phyloP scores from a whole-genome alignment of 2,888 invertebrate species.

The Cephus rjabovi region DNA sequence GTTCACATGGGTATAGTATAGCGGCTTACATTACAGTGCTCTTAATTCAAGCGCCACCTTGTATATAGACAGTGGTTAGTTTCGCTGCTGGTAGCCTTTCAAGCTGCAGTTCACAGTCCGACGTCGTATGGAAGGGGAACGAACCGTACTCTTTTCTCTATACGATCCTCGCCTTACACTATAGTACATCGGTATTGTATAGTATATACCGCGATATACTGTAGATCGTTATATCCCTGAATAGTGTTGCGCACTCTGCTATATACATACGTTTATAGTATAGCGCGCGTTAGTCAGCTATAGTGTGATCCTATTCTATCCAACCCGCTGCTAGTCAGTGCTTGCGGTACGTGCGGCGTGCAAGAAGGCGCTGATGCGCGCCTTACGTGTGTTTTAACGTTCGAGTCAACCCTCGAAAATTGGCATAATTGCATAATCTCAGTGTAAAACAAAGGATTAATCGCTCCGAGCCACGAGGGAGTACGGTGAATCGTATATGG shows the following conservation, averaged over 20 bases:
- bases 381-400: not conserved
- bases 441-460: not conserved
- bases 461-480: not conserved
- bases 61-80: conserved; percentile 13
- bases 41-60: not conserved
- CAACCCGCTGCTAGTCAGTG: conserved; percentile 29
- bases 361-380: not conserved
- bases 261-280: conserved; percentile 11
- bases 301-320: conserved; percentile 31
- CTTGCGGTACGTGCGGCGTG: conserved; percentile 30
- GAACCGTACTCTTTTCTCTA: conserved; percentile 29
- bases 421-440: not conserved
- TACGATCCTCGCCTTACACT: conserved; percentile 9
- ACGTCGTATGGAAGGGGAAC: conserved; percentile 29
- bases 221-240: not conserved
- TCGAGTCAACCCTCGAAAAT: not conserved
- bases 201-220: not conserved
- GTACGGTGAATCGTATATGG: not conserved
- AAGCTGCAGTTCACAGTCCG: conserved; percentile 17
- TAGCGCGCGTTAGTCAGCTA: conserved; percentile 23
- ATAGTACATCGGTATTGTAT: conserved; percentile 1
- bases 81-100: conserved; percentile 12
- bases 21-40: not conserved
- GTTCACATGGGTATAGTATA: not conserved
- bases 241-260: not conserved